Conservation (phyloP, 2,113 vertebrate species). For the Puffinus mauretanicus region DNA sequence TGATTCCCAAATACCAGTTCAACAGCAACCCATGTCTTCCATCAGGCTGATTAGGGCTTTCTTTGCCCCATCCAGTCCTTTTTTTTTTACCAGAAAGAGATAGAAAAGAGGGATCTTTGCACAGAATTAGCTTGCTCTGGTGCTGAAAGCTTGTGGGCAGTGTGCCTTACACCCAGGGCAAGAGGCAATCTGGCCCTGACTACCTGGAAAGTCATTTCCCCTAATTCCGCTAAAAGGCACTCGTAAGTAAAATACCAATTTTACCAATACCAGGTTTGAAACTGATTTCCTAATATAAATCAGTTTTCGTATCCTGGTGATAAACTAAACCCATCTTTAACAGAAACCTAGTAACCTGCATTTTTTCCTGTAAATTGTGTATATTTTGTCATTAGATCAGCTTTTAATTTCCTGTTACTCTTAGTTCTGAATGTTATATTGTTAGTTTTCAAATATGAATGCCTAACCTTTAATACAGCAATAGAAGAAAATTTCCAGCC, state of each 20-base stretch:
- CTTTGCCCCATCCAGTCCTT: neutral
- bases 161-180: neutral
- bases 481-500: neutral
- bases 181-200: neutral
- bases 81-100: neutral
- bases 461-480: neutral
- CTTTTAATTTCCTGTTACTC: neutral
- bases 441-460: neutral
- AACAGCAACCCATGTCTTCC: neutral
- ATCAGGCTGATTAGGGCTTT: neutral
- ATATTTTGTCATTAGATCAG: neutral
- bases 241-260: neutral
- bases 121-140: neutral
- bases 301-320: neutral
- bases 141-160: neutral
- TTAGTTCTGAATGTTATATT: neutral
- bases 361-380: neutral
- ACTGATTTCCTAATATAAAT: neutral
- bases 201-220: neutral
- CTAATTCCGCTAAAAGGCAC: slow-evolving; percentile 20
- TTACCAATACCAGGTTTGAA: neutral
- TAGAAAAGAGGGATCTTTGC: neutral
- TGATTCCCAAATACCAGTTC: neutral
- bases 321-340: neutral
- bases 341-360: neutral